Evolutionary conservation across 2,113 vertebrate species (phyloP), one percentile per base, ranked within the genome.

Genomic region (Pachycephala philippinensis): DNA sequence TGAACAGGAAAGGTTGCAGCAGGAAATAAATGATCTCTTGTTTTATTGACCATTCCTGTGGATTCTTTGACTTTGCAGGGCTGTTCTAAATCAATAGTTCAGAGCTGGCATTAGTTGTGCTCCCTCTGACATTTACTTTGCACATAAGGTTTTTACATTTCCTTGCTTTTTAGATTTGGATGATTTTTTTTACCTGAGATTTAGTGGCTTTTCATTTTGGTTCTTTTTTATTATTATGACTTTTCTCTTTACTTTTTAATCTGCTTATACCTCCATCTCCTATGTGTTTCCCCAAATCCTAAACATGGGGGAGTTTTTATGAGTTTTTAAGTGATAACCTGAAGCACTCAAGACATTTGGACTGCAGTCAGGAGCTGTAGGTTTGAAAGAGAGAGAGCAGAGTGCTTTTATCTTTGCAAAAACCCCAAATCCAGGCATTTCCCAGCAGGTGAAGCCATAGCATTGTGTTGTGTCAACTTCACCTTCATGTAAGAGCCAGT

Each of bases 41-140:
- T 44, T 89, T 89, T 84, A 65, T 52, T 44, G 70, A 39, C 65
- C 23, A 11, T n/a, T 57, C 77, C 5, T 3, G 18, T 15, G 69
- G 54, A 7, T 47, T 56, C 63, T 52, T 83, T 17, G 77, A 16
- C 47, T 93, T 83, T 15, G 27, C 27, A 45, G 24, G 16, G 16
- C 14, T 49, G 26, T 52, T 89, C 70, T 60, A 33, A 71, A 91
- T 76, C 83, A 68, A 82, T 4, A 84, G n/a, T 14, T 39, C 53
- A 44, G 60, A 39, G 40, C 30, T 35, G 30, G 74, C 49, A 27
- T 71, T 68, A 82, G 65, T 75, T 79, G 45, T 83, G 77, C 49
- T 96, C 50, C 1, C 39, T 14, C 77, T 96, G 95, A 93, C 87
- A 82, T 93, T 95, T 94, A n/a, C 89, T 84, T 84, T 82, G 44